These are phyloP conservation scores for rat (Rattus norvegicus) DNA, from an alignment of 2,113 vertebrate species.

Conservation along the genomic window DNA sequence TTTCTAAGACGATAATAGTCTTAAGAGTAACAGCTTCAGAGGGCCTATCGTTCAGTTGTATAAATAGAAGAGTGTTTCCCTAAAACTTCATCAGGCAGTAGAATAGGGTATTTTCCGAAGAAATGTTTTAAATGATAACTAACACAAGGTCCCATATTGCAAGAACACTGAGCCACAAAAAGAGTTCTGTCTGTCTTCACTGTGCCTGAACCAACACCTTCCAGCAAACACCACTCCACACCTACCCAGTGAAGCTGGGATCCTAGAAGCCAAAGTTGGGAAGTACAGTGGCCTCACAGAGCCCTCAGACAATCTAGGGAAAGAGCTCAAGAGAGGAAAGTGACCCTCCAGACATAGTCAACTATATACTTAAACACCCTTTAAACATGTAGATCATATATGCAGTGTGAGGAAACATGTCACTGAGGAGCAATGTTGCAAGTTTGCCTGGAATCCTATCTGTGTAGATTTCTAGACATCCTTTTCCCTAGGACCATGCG, in stretches of 20 bases:
- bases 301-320: background rate
- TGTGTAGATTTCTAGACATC: conserved; percentile 36
- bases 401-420: conserved; percentile 31
- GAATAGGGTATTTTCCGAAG: background rate
- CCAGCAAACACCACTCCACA: background rate
- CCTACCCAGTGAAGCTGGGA: background rate
- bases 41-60: background rate
- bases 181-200: background rate
- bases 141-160: background rate
- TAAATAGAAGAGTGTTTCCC: background rate
- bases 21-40: background rate
- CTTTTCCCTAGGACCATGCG: background rate
- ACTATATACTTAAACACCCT: conserved; percentile 54
- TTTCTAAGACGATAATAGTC: background rate
- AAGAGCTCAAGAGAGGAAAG: conserved; percentile 50
- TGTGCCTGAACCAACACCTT: background rate
- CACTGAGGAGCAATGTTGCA: conserved; percentile 24
- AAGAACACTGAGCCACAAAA: background rate
- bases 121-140: background rate
- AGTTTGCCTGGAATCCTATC: conserved; percentile 48
- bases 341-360: conserved; percentile 15
- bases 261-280: background rate
- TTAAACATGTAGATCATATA: conserved; percentile 54
- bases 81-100: background rate
- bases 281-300: background rate